Percentiles rank a stretch among this genome's conserved stretches.
Evolutionary conservation across 2,888 invertebrate species (phyloP).

Genomic region (Fragum sueziense): DNA sequence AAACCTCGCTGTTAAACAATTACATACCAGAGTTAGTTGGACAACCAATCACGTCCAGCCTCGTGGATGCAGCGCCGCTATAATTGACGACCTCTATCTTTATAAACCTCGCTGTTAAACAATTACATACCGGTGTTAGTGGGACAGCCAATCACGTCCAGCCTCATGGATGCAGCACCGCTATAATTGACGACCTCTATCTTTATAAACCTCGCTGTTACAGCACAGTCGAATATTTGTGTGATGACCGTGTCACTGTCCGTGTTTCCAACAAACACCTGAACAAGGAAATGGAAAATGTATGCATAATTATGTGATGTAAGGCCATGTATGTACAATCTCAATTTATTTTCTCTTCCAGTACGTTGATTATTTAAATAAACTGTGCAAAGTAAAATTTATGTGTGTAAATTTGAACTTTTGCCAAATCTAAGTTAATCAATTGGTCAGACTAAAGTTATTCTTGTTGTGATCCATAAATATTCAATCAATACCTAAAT

Average conservation of each 20-base stretch:
- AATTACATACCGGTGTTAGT: conserved; percentile 64
- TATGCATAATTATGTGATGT: too few species aligned
- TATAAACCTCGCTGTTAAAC: conserved; percentile 59
- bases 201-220: conserved; percentile 59
- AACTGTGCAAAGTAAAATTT: too few species aligned
- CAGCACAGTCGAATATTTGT: conserved; percentile 64
- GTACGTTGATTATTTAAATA: too few species aligned
- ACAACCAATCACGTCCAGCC: conserved; percentile 66
- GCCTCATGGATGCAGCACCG: conserved; percentile 54
- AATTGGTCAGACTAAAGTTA: too few species aligned
- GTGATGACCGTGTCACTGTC: conserved; percentile 62
- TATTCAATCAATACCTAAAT: too few species aligned
- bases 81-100: conserved; percentile 51
- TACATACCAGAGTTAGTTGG: conserved; percentile 63
- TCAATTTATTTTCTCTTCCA: too few species aligned
- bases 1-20: conserved; percentile 60
- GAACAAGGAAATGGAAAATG: too few species aligned
- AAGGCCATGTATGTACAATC: too few species aligned
- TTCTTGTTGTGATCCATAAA: too few species aligned
- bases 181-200: conserved; percentile 50
- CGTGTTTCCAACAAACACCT: conserved; percentile 65
- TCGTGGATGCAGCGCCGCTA: conserved; percentile 50
- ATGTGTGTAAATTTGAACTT: too few species aligned
- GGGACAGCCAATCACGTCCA: conserved; percentile 64
- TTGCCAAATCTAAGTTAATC: too few species aligned